phyloP scores from a whole-genome alignment of 2,113 vertebrate species.

The Oncorhynchus tshawytscha region DNA sequence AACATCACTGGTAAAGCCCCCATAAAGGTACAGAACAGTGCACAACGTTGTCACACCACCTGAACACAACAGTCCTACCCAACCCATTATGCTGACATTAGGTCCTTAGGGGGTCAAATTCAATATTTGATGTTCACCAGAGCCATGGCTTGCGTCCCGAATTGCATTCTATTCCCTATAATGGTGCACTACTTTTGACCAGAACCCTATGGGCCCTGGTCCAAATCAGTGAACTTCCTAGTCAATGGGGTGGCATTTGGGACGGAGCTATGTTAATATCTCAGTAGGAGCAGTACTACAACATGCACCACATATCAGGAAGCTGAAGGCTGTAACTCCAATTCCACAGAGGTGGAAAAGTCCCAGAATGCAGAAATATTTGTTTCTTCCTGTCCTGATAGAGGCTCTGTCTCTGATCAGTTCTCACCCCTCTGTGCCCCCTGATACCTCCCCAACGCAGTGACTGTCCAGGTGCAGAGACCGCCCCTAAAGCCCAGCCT shows the following conservation, averaged over 20 bases:
- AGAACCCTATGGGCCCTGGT: too few relatives aligned
- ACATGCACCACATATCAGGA: too few relatives aligned
- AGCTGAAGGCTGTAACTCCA: too few relatives aligned
- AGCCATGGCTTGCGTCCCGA: too few relatives aligned
- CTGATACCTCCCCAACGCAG: conserved; percentile 10
- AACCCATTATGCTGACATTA: background rate
- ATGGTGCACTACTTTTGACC: too few relatives aligned
- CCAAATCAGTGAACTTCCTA: background rate
- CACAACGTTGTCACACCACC: background rate
- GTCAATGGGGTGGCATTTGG: background rate
- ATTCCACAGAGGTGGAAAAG: conserved; percentile 22
- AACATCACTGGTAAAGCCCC: conserved; percentile 98
- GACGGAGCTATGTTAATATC: background rate
- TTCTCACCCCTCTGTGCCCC: conserved; percentile 55
- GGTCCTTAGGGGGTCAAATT: too few relatives aligned
- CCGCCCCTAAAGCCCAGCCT: conserved; percentile 54
- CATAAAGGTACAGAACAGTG: conserved; percentile 83
- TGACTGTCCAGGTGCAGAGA: conserved; percentile 64
- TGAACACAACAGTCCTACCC: background rate
- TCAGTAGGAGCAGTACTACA: too few relatives aligned
- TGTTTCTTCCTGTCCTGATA: conserved; percentile 24
- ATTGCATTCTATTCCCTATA: too few relatives aligned
- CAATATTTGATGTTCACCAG: too few relatives aligned
- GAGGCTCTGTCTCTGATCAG: conserved; percentile 68
- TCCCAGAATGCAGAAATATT: conserved; percentile 16